phyloP scores from a whole-genome alignment of 2,888 invertebrate species.

The Cryptus armator region DNA sequence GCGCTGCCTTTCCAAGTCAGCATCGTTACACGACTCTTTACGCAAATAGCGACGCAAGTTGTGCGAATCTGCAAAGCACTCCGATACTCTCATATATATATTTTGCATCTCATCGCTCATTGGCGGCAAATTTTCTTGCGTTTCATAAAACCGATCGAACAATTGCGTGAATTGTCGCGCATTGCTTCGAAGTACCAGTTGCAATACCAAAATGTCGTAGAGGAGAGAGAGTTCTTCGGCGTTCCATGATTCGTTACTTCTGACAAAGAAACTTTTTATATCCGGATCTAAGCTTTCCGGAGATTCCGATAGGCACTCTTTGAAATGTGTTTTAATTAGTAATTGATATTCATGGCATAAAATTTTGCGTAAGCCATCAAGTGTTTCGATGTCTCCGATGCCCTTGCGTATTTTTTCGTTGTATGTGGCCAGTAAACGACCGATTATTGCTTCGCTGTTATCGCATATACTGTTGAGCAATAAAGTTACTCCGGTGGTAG shows the following conservation, averaged over 20 bases:
- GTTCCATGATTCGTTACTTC: neutral
- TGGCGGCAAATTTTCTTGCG: slow-evolving; percentile 1
- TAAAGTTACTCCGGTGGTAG: slow-evolving; percentile 70
- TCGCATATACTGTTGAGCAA: slow-evolving; percentile 69
- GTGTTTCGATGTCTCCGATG: slow-evolving; percentile 58
- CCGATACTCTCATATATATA: slow-evolving; percentile 72
- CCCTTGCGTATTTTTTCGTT: slow-evolving; percentile 61
- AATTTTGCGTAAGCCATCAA: slow-evolving; percentile 72
- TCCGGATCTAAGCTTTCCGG: slow-evolving; percentile 11
- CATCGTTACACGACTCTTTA: neutral
- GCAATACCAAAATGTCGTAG: slow-evolving; percentile 75
- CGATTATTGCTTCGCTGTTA: slow-evolving; percentile 31
- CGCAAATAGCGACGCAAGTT: slow-evolving; percentile 67
- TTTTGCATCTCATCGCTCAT: slow-evolving; percentile 46
- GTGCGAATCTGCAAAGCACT: slow-evolving; percentile 74
- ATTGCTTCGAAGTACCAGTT: slow-evolving; percentile 71
- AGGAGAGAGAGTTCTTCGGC: slow-evolving; percentile 68
- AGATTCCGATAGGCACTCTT: neutral
- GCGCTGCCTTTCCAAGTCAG: neutral
- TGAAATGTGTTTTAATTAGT: neutral
- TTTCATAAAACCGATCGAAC: slow-evolving; percentile 69
- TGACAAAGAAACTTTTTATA: slow-evolving; percentile 27
- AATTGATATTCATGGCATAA: slow-evolving; percentile 76
- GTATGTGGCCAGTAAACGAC: slow-evolving; percentile 61
- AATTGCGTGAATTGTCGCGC: slow-evolving; percentile 60